Base-by-base conservation (phyloP, 1,140 invertebrate genomes). In the Sipha flava region DNA sequence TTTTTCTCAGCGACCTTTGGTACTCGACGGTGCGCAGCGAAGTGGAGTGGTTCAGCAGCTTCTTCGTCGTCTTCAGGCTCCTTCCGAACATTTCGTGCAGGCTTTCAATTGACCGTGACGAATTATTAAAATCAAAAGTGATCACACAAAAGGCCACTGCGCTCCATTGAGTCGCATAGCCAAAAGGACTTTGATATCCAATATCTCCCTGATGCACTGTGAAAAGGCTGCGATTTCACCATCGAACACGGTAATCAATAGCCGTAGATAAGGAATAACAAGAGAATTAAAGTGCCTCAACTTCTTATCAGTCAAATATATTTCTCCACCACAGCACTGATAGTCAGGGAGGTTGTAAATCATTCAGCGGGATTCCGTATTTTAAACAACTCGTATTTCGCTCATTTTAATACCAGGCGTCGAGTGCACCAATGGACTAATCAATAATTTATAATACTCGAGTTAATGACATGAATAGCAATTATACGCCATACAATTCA, bases 1-100 rank as follows among this genome's bases (percentile, higher is more conserved):
- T 77, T 59, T 77, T 77, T 21, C 52, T 77, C 34, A 43, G 52
- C 73, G 73, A 77, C 73, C 52, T 77, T 77, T 77, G 73, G 16
- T 47, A 77, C 16, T 23, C 52, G 14, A 77, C 34, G 21, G 49
- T 43, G n/a, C 49, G 31, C 14, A 77, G n/a, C 18, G 73, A 26
- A 59, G 73, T 26, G 49, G 73, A 34, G 52, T 59, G 34, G 54
- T 57, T 40, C n/a, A 73, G 37, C 52, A 77, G 34, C n/a, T 31
- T 52, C 34, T 54, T 77, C 21, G 49, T 77, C 34, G 49, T 77
- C 34, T 57, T 77, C 34, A 77, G 34, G 52, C 34, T 77, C 16
- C 73, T 57, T 26, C 34, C 34, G 18, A 77, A 77, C 73, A 77
- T 77, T 21, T 54, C 29, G 16, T n/a, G n/a, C 12, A 1, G 12